Base-by-base conservation (phyloP, 1,140 invertebrate species). In the Sarcophaga peregrina region DNA sequence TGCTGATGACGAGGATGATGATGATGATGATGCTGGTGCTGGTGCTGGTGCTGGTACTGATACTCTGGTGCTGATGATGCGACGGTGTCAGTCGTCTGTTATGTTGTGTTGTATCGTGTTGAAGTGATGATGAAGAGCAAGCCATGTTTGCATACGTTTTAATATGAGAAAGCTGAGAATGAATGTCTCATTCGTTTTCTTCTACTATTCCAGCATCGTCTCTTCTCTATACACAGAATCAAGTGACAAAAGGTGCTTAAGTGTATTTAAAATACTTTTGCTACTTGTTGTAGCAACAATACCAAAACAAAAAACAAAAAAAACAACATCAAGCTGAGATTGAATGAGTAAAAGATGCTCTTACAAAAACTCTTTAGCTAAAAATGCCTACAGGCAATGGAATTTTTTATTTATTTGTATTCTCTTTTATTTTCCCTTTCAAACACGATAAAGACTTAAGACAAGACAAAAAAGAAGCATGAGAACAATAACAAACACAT, bases 331-430 rank as follows among this genome's bases (percentile, higher is more conserved):
- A 25, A 45, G 45, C 10, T 25, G 73, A 13, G 13, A 46, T 74
- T 78, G 75, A 17, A 78, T 68, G 50, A 78, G 75, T 78, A 78
- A 25, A 78, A 52, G 75, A 78, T 78, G 75, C 75, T 78, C 75
- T 78, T 78, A 78, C 50, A 48, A 52, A 78, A 78, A 78, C 75
- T 78, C 75, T 78, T 78, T 78, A 78, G 75, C 50, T 5, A 78
- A 78, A 78, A 78, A 20, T 52, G 75, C 75, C 75, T 78, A 78
- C 17, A 78, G 75, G 75, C 20, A 20, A 52, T 25, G 50, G 47
- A 50, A 20, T 78, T 78, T 78, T 78, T 78, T 10, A 45, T 74
- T n/a, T 46, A 7, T 11, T 48, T 15, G 11, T 17, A 52, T 78
- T 78, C 50, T 78, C 17, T 7, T 48, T 25, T 48, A 20, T 78